Evolutionary conservation across 2,797 vertebrate genomes (phyloP), one percentile per base, ranked within the genome.

Genomic region (Pelochelys cantorii): DNA sequence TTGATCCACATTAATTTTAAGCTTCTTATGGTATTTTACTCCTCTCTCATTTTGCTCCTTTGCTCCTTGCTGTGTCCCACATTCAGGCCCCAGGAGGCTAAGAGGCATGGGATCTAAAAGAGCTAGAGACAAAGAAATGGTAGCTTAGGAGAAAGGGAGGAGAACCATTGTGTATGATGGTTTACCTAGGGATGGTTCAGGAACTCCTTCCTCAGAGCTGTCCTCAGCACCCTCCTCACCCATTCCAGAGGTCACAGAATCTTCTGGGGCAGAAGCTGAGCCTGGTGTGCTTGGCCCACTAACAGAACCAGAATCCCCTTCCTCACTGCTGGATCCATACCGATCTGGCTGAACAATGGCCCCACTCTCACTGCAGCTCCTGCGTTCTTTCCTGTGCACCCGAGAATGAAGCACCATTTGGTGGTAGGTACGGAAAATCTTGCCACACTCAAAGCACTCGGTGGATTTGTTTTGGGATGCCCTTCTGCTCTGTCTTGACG

Each of bases 401-500:
- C 99, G 98, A 6, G 99, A 99, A 96, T 99, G 99, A 93, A 99
- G 98, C 52, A 98, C 98, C 99, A 99, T 98, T 98, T 99, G 99
- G 96, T 99, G 99, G 65, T 99, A 99, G 57, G 99, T 99, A 95
- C 99, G 99, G 92, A 99, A 99, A 96, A 99, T 98, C 98, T 99
- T 99, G 71, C 99, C 99, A 0, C 99, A 99, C 97, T 99, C 99
- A 0, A 99, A 99, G 97, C 99, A 99, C 97, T 99, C 99, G 0
- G 98, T 98, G 79, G 98, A 98, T 96, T 99, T 99, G 93, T 98
- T 98, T 89, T 98, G 98, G 3, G 98, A 34, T 0, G 98, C 86
- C 11, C 99, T 97, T 6, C 98, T 98, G 95, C 96, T 97, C 95
- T 99, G 98, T 37, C 99, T 98, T 0, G 98, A 98, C 0, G 98